These are phyloP conservation scores for Mustela lutreola DNA, from an alignment of 2,113 vertebrate genomes.

Conservation along the genomic window DNA sequence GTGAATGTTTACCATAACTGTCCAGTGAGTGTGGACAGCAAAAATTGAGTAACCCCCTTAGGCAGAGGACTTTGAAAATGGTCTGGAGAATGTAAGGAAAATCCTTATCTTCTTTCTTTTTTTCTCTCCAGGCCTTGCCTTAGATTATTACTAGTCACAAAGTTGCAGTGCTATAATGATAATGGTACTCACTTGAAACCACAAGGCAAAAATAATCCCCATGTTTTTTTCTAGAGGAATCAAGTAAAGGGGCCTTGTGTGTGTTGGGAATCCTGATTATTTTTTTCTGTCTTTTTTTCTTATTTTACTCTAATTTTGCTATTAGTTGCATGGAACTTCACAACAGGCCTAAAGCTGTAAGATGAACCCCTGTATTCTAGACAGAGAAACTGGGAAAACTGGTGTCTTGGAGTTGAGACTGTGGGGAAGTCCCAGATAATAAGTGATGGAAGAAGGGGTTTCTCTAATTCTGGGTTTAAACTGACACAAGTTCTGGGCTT, in stretches of 20 bases:
- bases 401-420: background rate
- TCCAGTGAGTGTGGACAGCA: background rate
- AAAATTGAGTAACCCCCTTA: background rate
- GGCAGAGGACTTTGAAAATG: background rate
- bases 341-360: background rate
- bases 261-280: background rate
- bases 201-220: background rate
- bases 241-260: background rate
- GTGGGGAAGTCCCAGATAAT: background rate
- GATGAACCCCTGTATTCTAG: background rate
- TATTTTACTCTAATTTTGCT: background rate
- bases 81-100: background rate
- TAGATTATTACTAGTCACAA: background rate
- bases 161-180: background rate
- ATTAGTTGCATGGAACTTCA: background rate
- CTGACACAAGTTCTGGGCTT: background rate
- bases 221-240: background rate
- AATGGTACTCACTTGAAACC: background rate
- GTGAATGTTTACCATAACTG: background rate
- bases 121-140: background rate
- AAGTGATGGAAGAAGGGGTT: background rate
- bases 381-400: background rate
- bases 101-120: background rate
- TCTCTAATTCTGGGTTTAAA: background rate
- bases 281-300: background rate